These are phyloP conservation scores for Netelia inedita DNA, from an alignment of 2,888 invertebrate species.

Conservation along the genomic window DNA sequence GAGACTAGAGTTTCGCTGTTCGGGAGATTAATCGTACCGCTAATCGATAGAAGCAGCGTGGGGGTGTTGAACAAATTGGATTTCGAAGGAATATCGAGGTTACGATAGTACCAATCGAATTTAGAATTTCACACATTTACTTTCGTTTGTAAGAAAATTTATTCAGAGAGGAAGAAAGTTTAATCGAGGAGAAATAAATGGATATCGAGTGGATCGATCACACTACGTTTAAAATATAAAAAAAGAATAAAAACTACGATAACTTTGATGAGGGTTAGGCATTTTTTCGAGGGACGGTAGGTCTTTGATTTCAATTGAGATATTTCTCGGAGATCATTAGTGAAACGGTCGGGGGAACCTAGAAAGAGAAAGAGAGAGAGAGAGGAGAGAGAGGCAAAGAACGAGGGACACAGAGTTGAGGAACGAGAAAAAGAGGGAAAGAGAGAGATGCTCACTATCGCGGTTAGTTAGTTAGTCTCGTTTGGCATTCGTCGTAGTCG, in stretches of 20 bases:
- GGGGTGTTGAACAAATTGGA: too few relatives aligned
- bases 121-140: too few relatives aligned
- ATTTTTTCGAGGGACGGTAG: not conserved
- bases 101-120: too few relatives aligned
- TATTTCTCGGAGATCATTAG: not conserved
- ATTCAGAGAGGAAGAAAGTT: too few relatives aligned
- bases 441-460: conserved; percentile 28
- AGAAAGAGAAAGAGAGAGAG: not conserved
- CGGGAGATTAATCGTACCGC: too few relatives aligned
- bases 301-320: not conserved
- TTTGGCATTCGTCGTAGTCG: conserved; percentile 51
- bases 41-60: too few relatives aligned
- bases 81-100: too few relatives aligned
- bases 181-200: too few relatives aligned
- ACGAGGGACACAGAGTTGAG: not conserved
- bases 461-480: conserved; percentile 54
- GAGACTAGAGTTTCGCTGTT: too few relatives aligned
- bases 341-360: not conserved
- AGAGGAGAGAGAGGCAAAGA: conserved; percentile 8
- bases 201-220: too few relatives aligned
- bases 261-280: not conserved
- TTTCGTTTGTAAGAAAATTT: too few relatives aligned
- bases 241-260: not conserved
- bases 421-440: not conserved
- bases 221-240: not conserved